These are phyloP conservation scores for Bruchidius siliquastri DNA, from an alignment of 2,888 invertebrate genomes.

Conservation along the genomic window DNA sequence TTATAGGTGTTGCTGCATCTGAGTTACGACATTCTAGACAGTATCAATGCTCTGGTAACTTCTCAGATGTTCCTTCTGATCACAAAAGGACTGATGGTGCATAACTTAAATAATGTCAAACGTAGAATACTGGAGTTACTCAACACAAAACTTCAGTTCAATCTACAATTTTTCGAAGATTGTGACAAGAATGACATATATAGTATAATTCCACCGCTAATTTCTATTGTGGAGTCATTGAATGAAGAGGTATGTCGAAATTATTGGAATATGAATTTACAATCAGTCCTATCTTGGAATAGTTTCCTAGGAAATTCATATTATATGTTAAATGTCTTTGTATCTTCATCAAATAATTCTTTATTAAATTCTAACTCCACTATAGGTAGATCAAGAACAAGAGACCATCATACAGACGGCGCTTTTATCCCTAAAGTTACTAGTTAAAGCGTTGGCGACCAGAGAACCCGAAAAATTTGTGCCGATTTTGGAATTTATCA, in stretches of 20 bases:
- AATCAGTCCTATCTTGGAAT: too few species aligned
- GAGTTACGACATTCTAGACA: slow-evolving; percentile 74
- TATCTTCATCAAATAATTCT: too few species aligned
- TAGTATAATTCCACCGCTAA: slow-evolving; percentile 57
- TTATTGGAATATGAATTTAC: background rate
- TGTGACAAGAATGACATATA: slow-evolving; percentile 49
- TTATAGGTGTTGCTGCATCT: slow-evolving; percentile 61
- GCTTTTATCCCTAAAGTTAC: slow-evolving; percentile 73
- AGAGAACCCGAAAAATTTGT: slow-evolving; percentile 67
- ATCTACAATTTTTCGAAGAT: slow-evolving; percentile 56
- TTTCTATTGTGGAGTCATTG: slow-evolving; percentile 56
- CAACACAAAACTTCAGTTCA: slow-evolving; percentile 72
- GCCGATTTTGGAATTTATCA: slow-evolving; percentile 63
- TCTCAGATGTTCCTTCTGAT: slow-evolving; percentile 76
- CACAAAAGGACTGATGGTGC: slow-evolving; percentile 66
- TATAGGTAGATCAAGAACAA: slow-evolving; percentile 50
- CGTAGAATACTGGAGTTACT: slow-evolving; percentile 81
- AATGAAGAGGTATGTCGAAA: slow-evolving; percentile 28
- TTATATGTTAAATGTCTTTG: too few species aligned
- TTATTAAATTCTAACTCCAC: too few species aligned
- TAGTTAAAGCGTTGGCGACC: slow-evolving; percentile 69
- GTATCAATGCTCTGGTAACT: slow-evolving; percentile 74
- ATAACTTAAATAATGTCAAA: slow-evolving; percentile 66
- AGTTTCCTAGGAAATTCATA: too few species aligned
- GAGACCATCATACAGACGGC: slow-evolving; percentile 77